Evolutionary conservation across 2,888 invertebrate genomes (phyloP).

Genomic region (Orthosia cruda): DNA sequence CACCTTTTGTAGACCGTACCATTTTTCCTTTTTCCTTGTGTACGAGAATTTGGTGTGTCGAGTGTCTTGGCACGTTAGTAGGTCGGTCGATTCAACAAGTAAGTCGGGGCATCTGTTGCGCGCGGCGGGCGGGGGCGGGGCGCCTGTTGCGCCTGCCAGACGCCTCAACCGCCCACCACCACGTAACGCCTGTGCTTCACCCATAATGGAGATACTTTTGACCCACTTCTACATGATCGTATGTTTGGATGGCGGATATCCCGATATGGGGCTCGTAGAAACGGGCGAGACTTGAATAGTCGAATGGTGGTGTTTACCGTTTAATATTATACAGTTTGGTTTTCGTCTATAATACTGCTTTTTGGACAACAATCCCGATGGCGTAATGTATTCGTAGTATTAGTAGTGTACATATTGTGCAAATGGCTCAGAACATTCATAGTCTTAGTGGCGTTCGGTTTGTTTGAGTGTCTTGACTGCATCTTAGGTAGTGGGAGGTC

Average conservation of each 20-base stretch:
- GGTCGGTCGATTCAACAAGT: constrained; percentile 92
- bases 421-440: neutral
- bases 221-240: constrained; percentile 81
- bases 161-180: constrained; percentile 88
- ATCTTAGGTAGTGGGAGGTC: neutral
- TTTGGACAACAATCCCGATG: no score
- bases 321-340: constrained; percentile 6
- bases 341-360: neutral
- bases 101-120: constrained; percentile 90
- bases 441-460: neutral
- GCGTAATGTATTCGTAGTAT: no score
- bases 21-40: constrained; percentile 68
- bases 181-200: constrained; percentile 79
- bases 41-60: constrained; percentile 78
- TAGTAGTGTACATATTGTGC: neutral
- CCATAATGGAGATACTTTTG: constrained; percentile 85
- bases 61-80: constrained; percentile 88
- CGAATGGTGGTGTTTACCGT: constrained; percentile 35
- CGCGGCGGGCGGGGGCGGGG: constrained; percentile 82
- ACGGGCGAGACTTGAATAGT: constrained; percentile 47
- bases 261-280: constrained; percentile 51
- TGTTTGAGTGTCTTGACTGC: neutral
- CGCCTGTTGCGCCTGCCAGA: constrained; percentile 90
- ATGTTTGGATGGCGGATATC: constrained; percentile 65
- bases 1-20: constrained; percentile 52